phyloP scores from a whole-genome alignment of 2,113 vertebrate species.

The Onychostoma macrolepis region DNA sequence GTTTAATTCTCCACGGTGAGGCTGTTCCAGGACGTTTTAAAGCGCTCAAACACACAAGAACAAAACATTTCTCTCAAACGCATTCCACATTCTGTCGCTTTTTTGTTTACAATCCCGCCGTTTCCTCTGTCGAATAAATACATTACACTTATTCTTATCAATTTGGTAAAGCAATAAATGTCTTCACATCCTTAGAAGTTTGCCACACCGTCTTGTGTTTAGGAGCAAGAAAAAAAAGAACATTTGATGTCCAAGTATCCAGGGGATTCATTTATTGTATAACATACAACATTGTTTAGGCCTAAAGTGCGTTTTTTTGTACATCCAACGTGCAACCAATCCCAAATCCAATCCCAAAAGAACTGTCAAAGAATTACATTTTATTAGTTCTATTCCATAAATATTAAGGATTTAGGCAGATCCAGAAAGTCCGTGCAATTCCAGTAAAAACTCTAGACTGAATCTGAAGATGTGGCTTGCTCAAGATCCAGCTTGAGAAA shows the following conservation, averaged over 20 bases:
- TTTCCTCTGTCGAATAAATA: neutral
- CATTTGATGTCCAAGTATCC: conserved; percentile 21
- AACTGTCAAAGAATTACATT: conserved; percentile 40
- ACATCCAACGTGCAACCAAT: conserved; percentile 45
- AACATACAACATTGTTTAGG: conserved; percentile 18
- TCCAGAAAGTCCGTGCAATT: conserved; percentile 51
- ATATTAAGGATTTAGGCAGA: conserved; percentile 41
- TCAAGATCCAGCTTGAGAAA: conserved; percentile 11
- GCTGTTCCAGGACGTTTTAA: neutral
- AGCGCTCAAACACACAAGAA: neutral
- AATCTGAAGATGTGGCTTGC: conserved; percentile 18
- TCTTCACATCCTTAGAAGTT: neutral
- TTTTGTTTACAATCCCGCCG: conserved; percentile 20
- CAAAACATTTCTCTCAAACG: neutral
- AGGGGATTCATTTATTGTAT: conserved; percentile 34
- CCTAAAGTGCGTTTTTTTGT: conserved; percentile 40
- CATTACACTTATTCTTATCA: neutral
- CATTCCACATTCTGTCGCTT: neutral
- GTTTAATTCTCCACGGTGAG: neutral
- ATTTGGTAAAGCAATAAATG: neutral
- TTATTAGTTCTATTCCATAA: conserved; percentile 47
- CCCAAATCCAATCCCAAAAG: conserved; percentile 42
- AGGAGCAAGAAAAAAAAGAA: neutral
- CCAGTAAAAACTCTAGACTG: conserved; percentile 9
- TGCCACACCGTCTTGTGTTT: conserved; percentile 11